Conservation (phyloP, 2,797 vertebrate genomes). For the Lagocephalus sceleratus region DNA sequence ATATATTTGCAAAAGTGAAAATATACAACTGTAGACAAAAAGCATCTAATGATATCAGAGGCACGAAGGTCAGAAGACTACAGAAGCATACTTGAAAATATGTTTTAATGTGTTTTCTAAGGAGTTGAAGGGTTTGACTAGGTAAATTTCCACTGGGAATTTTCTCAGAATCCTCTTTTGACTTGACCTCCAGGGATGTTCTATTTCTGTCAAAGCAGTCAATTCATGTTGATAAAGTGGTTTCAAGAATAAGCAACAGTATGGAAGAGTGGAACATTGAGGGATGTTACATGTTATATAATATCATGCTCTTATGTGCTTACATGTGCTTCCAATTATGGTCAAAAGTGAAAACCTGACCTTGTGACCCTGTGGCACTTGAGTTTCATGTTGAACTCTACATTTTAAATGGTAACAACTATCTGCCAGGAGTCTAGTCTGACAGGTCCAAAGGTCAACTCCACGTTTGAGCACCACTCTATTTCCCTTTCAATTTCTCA, state of each 20-base stretch:
- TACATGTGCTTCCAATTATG: slow-evolving; percentile 35
- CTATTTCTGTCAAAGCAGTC: no score
- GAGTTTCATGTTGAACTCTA: slow-evolving; percentile 22
- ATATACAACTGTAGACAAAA: no score
- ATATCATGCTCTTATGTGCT: slow-evolving; percentile 1
- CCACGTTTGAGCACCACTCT: slow-evolving; percentile 20
- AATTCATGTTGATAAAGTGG: background rate
- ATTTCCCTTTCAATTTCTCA: slow-evolving; percentile 46
- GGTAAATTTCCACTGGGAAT: background rate
- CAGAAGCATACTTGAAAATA: no score
- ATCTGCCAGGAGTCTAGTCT: slow-evolving; percentile 19
- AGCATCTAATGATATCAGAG: no score
- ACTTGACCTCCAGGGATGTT: no score
- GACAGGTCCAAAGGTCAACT: slow-evolving; percentile 46
- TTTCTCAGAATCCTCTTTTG: background rate
- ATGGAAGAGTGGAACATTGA: no score
- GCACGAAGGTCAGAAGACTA: no score
- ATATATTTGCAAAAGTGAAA: no score
- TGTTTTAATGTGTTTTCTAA: no score
- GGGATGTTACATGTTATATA: slow-evolving; percentile 4
- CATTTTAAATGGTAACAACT: slow-evolving; percentile 30
- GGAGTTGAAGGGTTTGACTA: no score
- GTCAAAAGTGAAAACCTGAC: slow-evolving; percentile 37
- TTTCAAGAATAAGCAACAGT: background rate
- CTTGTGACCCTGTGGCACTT: slow-evolving; percentile 34